Evolutionary conservation across 2,888 invertebrate species (phyloP), one percentile per base, ranked within the genome.

Genomic region (Metopia argyrocephala): DNA sequence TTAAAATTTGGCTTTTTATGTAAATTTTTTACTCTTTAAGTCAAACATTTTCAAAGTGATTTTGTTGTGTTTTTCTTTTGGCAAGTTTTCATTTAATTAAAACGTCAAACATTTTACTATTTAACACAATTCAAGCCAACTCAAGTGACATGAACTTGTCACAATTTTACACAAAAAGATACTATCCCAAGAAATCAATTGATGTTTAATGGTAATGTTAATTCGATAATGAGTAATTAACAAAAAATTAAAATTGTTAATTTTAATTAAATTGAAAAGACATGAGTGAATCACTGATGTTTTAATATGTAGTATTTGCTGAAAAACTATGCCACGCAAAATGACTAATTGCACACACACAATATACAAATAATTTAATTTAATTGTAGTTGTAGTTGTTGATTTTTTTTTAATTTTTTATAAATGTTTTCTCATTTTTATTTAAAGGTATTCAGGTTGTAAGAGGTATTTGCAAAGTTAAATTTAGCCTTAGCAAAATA

Each of bases 91-190:
- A 31, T 54, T 54, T 68, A 68, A 46, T 69, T 20, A 20, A 62
- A 61, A 66, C 45, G 52, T 70, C 65, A 66, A 59, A 52, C 46
- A 64, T 23, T 56, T 57, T 28, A 15, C 20, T 21, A n/a, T n/a
- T 65, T 68, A 68, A 68, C 54, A 46, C 57, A 61, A 65, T 62
- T 66, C 50, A 68, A 50, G 50, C 61, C 28, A 66, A 21, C 25
- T 61, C 59, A 69, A 68, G 59, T 78, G 81, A 70, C 74, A 70
- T 69, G 81, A 74, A 78, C 81, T 78, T 81, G 81, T 81, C 74
- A 81, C 74, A 78, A 78, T 62, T 70, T 66, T 23, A 66, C 52
- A 61, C 31, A 66, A 64, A 74, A 52, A 59, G 69, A 2, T 9
- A n/a, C n/a, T n/a, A n/a, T 38, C 45, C 9, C 52, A 46, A 64